These are phyloP conservation scores for Polietes domitor DNA, from an alignment of 2,888 invertebrate genomes.

Conservation along the genomic window DNA sequence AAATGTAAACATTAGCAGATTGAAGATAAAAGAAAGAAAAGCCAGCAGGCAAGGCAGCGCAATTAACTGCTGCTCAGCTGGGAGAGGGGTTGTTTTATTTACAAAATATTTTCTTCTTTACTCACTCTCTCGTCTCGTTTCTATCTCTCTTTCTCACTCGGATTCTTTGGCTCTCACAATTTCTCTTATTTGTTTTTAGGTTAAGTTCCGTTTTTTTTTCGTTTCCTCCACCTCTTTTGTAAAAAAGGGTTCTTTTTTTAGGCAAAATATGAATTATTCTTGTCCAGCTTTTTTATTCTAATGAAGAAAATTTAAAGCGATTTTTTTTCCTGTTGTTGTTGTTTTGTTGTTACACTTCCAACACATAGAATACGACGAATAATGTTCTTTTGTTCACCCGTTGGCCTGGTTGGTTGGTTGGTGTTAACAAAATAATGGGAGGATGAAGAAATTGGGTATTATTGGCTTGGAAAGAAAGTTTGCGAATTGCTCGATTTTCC, in stretches of 20 bases:
- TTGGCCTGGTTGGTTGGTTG: too few relatives aligned
- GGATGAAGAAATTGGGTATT: slow-evolving; percentile 27
- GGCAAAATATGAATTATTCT: neutral
- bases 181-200: slow-evolving; percentile 57
- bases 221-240: slow-evolving; percentile 21
- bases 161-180: neutral
- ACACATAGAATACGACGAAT: slow-evolving; percentile 7
- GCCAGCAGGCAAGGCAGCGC: too few relatives aligned
- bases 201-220: slow-evolving; percentile 60
- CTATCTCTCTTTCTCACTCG: neutral
- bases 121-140: slow-evolving; percentile 54
- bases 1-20: slow-evolving; percentile 44
- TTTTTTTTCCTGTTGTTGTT: slow-evolving; percentile 42
- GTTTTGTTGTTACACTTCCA: slow-evolving; percentile 52
- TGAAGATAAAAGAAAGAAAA: slow-evolving; percentile 20
- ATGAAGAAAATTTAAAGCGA: slow-evolving; percentile 33
- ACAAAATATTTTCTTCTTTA: slow-evolving; percentile 43
- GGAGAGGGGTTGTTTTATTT: slow-evolving; percentile 58
- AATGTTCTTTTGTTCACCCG: too few relatives aligned
- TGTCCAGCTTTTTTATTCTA: slow-evolving; percentile 21
- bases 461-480: slow-evolving; percentile 12
- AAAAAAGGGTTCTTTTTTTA: slow-evolving; percentile 43
- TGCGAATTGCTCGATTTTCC: too few relatives aligned
- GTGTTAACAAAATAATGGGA: slow-evolving; percentile 11
- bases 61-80: neutral